A percentile compares a stretch with the other conserved stretches of the same genome.
phyloP scores from a whole-genome alignment of 2,888 invertebrate genomes.

The Dasysyrphus albostriatus region DNA sequence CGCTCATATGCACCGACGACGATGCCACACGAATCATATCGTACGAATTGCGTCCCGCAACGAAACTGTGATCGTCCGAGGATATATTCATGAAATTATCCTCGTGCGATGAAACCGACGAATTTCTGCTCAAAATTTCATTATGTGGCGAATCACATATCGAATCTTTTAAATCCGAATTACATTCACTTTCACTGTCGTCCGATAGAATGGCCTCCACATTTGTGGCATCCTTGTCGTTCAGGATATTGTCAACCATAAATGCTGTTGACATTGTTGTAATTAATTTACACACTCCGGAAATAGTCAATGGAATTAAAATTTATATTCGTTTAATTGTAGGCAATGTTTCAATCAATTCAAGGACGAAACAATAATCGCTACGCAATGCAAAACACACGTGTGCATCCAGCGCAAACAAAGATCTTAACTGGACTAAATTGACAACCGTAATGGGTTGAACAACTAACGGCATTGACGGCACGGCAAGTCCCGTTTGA shows the following conservation, averaged over 20 bases:
- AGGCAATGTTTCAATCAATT: constrained; percentile 35
- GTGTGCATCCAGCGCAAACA: constrained; percentile 62
- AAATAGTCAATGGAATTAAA: constrained; percentile 33
- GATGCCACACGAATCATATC: constrained; percentile 58
- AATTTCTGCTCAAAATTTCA: constrained; percentile 81
- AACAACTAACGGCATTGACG: constrained; percentile 58
- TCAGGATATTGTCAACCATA: constrained; percentile 82
- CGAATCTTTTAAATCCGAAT: constrained; percentile 79
- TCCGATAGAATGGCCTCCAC: constrained; percentile 77
- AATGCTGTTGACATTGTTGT: constrained; percentile 82
- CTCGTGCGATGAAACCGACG: constrained; percentile 78
- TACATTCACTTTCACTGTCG: constrained; percentile 77
- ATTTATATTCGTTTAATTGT: constrained; percentile 24
- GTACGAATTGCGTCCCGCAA: constrained; percentile 67
- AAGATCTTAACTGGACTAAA: constrained; percentile 71
- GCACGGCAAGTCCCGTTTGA: constrained; percentile 33
- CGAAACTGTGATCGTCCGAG: constrained; percentile 68
- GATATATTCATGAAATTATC: constrained; percentile 72
- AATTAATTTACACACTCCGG: constrained; percentile 37
- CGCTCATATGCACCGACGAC: constrained; percentile 41
- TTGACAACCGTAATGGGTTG: constrained; percentile 62
- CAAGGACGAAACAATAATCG: constrained; percentile 57
- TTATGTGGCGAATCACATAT: constrained; percentile 78
- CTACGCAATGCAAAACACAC: constrained; percentile 45
- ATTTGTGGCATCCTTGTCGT: constrained; percentile 80